These are phyloP conservation scores for Melipona bicolor DNA, from an alignment of 2,888 invertebrate genomes.

Conservation along the genomic window DNA sequence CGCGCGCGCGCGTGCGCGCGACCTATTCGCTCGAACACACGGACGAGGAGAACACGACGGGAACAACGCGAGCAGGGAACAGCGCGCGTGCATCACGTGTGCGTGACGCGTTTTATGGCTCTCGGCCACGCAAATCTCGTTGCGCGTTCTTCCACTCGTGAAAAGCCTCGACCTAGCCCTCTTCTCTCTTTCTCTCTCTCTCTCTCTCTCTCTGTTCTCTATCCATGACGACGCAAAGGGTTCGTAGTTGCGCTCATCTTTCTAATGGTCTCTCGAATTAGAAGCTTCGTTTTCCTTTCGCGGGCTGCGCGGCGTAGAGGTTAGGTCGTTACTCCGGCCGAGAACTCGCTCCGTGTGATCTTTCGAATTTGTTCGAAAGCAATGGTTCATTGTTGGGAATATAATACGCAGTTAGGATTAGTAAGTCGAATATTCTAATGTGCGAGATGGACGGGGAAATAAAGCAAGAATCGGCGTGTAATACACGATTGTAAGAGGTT, in stretches of 20 bases:
- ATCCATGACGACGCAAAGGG: slow-evolving; percentile 31
- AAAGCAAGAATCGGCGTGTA: no score
- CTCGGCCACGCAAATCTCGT: slow-evolving; percentile 70
- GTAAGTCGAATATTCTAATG: no score
- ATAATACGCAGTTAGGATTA: no score
- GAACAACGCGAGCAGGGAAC: not conserved
- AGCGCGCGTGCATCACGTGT: slow-evolving; percentile 23
- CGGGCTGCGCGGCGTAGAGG: slow-evolving; percentile 3
- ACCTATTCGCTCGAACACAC: no score
- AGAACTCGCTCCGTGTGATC: not conserved
- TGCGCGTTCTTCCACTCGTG: slow-evolving; percentile 66
- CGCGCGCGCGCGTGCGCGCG: not conserved
- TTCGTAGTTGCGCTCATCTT: slow-evolving; percentile 58
- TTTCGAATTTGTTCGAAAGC: not conserved
- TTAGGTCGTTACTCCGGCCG: slow-evolving; percentile 3
- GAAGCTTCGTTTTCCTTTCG: slow-evolving; percentile 32
- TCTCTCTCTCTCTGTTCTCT: slow-evolving; percentile 27
- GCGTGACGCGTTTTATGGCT: slow-evolving; percentile 61
- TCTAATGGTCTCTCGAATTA: slow-evolving; percentile 65
- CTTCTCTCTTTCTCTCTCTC: slow-evolving; percentile 17
- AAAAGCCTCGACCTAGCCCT: slow-evolving; percentile 66
- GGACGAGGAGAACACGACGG: no score
- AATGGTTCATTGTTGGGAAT: not conserved
- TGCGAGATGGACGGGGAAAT: no score
- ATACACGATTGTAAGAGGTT: no score